A percentile compares a stretch with the other conserved stretches of the same genome.
phyloP scores from a whole-genome alignment of 2,797 vertebrate species.

The Pangasius djambal region DNA sequence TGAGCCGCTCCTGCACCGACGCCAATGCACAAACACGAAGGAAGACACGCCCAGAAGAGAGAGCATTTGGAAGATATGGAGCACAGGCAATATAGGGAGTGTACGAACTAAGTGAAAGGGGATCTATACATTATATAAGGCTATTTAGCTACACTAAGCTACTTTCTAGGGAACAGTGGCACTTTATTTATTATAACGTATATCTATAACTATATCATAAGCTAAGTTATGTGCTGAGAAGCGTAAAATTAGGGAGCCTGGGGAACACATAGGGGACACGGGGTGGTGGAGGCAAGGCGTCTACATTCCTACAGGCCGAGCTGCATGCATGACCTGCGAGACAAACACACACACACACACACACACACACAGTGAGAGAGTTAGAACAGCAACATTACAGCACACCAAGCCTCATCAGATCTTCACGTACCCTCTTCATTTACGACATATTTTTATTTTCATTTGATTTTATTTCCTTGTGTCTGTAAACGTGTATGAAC shows the following conservation, averaged over 20 bases:
- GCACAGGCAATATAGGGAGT: background rate
- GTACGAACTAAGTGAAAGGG: background rate
- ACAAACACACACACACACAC: constrained; percentile 57
- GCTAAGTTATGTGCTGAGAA: background rate
- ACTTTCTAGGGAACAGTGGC: background rate
- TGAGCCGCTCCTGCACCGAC: constrained; percentile 92
- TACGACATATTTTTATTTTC: background rate
- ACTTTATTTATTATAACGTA: background rate
- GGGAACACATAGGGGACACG: constrained; percentile 59
- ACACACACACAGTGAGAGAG: constrained; percentile 26
- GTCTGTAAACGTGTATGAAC: background rate
- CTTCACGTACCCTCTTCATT: background rate
- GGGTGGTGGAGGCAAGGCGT: background rate
- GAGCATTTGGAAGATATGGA: constrained; percentile 92
- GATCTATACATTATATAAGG: background rate
- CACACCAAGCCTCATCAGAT: background rate
- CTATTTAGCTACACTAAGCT: background rate
- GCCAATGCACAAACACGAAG: constrained; percentile 95
- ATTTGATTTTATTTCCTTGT: background rate
- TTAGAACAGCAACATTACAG: constrained; percentile 6
- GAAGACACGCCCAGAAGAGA: constrained; percentile 99
- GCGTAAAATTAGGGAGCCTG: constrained; percentile 35
- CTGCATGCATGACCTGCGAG: constrained; percentile 81
- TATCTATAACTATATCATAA: background rate
- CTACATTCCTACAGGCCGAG: constrained; percentile 58